Evolutionary conservation across 1,140 invertebrate genomes (phyloP), one percentile per base, ranked within the genome.

Genomic region (Trichonephila clavata): DNA sequence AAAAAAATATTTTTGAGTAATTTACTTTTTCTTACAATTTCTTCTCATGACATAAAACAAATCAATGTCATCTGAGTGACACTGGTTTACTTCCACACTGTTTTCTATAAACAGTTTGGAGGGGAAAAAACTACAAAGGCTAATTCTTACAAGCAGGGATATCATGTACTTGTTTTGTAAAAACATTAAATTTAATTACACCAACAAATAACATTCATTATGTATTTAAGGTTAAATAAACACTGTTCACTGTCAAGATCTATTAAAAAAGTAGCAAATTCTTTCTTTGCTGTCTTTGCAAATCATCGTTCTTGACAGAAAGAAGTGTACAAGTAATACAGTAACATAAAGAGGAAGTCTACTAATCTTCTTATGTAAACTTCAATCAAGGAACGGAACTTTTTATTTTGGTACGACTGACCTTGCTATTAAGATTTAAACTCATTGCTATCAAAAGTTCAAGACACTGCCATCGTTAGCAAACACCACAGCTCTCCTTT

Each of bases 281-380:
- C n/a, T 68, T n/a, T 68, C 50, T 13, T 16, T 16, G 5, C 16
- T 32, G 27, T 77, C 3, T 32, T 77, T 6, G 7, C 24, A 39
- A 32, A 77, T 77, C 18, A 32, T 16, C 24, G 14, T 39, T 77
- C 27, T 18, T 77, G 16, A 32, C 27, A 39, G 27, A 39, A 39
- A 77, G 27, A 27, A 77, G 27, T 77, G 65, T 39, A 18, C 24
- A 77, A 77, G 71, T 27, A 77, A 77, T 14, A 27, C 14, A 27
- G 68, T 77, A 24, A 77, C 68, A 77, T 77, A 39, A 77, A 27
- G 27, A 32, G 71, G 71, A 77, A 77, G 71, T 77, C 71, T 39
- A 27, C 71, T 77, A 77, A 77, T 77, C 71, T 77, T 77, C 71
- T 77, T 77, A 77, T 77, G 71, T 77, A 77, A 77, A 77, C 71